These are phyloP conservation scores for Drosophila lacteicornis DNA, from an alignment of 1,140 invertebrate genomes.

Conservation along the genomic window DNA sequence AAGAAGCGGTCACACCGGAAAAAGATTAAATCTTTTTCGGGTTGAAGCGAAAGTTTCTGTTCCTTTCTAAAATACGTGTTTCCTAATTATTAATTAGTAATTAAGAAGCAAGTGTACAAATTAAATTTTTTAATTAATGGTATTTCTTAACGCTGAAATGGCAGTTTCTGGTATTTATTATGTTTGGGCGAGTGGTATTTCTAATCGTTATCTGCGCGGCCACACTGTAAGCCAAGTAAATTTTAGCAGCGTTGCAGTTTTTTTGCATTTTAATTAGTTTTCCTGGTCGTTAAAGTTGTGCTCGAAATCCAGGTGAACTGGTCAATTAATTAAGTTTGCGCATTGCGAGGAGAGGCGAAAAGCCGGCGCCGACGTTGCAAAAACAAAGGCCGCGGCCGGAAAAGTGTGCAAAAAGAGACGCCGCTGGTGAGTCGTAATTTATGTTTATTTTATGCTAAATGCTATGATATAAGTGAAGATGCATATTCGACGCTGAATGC, in stretches of 20 bases:
- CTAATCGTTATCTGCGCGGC: not conserved
- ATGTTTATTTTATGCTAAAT: constrained; percentile 12
- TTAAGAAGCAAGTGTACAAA: not conserved
- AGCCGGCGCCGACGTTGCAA: constrained; percentile 4
- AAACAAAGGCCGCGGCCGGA: constrained; percentile 17
- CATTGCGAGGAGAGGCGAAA: not conserved
- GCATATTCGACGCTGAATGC: not conserved
- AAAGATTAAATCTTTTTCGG: too few species aligned
- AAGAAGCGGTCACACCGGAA: too few species aligned
- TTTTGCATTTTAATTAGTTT: constrained; percentile 21
- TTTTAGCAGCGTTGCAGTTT: constrained; percentile 14
- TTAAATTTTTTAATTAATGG: not conserved
- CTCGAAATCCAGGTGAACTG: not conserved
- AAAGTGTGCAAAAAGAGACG: constrained; percentile 38
- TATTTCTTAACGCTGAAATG: not conserved
- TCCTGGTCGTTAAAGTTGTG: not conserved
- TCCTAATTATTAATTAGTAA: too few species aligned
- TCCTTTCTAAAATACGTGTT: too few species aligned
- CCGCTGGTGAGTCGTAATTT: constrained; percentile 36
- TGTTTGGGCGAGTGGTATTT: not conserved
- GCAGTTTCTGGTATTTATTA: too few species aligned
- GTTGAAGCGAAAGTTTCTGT: too few species aligned
- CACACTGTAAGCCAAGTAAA: constrained; percentile 14
- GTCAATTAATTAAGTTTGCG: not conserved
- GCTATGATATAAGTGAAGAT: not conserved